A percentile compares a stretch with the other conserved stretches of the same genome.
These are phyloP conservation scores for Calliphora vicina DNA, from an alignment of 1,140 invertebrate genomes.

Conservation along the genomic window DNA sequence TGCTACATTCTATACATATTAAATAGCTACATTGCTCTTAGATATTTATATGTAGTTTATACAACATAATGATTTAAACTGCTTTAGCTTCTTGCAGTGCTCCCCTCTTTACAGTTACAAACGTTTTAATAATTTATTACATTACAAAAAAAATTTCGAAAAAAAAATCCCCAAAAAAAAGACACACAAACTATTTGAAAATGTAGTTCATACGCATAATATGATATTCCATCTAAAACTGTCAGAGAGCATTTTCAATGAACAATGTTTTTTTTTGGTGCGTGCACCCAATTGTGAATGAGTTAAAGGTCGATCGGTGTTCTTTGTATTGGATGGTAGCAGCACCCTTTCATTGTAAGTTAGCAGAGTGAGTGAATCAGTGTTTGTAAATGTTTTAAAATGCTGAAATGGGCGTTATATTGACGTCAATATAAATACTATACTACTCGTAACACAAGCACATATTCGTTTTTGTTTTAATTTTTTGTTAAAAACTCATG, in stretches of 20 bases:
- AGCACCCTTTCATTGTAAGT: neutral
- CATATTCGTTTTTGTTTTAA: neutral
- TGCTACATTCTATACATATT: neutral
- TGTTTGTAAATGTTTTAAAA: neutral
- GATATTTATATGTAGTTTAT: neutral
- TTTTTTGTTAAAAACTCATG: too few species aligned
- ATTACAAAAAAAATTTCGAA: neutral
- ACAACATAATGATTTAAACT: neutral
- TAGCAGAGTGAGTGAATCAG: neutral
- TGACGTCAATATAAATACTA: neutral
- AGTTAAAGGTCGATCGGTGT: conserved; percentile 9
- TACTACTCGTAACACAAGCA: neutral
- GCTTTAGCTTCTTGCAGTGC: neutral
- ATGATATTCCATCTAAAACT: neutral
- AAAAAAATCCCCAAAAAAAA: neutral
- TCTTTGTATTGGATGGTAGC: too few species aligned
- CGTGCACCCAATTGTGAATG: conserved; percentile 4
- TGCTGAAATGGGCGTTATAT: neutral
- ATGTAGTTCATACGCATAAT: neutral
- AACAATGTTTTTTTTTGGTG: neutral
- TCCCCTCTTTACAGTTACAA: neutral
- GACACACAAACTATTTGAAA: neutral
- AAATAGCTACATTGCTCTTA: neutral
- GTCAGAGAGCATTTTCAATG: neutral
- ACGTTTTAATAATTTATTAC: neutral